Conservation (phyloP, 2,113 vertebrate genomes). For the Rhagologus leucostigma region DNA sequence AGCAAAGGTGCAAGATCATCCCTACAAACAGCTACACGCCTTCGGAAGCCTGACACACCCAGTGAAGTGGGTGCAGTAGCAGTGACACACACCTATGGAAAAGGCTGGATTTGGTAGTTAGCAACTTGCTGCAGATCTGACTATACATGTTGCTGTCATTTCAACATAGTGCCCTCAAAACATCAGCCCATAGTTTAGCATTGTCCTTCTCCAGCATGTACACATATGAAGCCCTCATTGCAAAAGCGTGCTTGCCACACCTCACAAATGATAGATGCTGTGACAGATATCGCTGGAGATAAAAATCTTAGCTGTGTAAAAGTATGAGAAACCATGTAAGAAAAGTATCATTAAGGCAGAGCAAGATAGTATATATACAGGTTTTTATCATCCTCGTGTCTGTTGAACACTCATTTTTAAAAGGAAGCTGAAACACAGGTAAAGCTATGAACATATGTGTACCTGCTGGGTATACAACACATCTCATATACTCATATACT, state of each 20-base stretch:
- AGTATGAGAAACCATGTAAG: conserved; percentile 23
- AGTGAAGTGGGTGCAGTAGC: conserved; percentile 47
- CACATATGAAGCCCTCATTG: conserved; percentile 47
- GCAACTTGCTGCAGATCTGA: conserved; percentile 53
- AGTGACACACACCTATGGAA: conserved; percentile 62
- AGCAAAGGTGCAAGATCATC: conserved; percentile 60
- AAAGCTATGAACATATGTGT: neutral
- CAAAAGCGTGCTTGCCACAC: conserved; percentile 40
- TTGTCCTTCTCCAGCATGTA: neutral
- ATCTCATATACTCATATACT: neutral
- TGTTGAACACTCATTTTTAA: neutral
- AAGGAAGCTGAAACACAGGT: neutral
- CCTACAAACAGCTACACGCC: conserved; percentile 54
- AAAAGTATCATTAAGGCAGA: neutral
- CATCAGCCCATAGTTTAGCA: conserved; percentile 49
- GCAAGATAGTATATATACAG: neutral
- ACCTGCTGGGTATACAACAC: neutral
- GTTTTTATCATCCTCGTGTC: neutral
- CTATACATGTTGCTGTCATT: conserved; percentile 56
- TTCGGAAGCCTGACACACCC: conserved; percentile 53
- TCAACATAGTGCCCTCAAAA: conserved; percentile 60
- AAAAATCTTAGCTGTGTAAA: conserved; percentile 36
- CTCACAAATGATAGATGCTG: conserved; percentile 55
- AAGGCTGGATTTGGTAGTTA: conserved; percentile 38
- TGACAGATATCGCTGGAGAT: conserved; percentile 29